Conservation (phyloP, 2,113 vertebrate genomes). For the Syngnathoides biaculeatus region DNA sequence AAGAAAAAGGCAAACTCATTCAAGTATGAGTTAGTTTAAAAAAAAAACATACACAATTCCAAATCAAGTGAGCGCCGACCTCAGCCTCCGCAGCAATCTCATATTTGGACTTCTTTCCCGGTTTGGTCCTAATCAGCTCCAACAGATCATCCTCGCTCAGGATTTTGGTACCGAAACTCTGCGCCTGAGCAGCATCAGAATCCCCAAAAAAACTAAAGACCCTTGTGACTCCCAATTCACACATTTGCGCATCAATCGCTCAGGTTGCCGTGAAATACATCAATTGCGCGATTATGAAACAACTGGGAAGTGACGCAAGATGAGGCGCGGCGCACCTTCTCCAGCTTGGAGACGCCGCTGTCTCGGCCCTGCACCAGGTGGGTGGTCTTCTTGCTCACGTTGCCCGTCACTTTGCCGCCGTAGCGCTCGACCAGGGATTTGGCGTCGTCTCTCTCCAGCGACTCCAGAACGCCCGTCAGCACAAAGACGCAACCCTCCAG, state of each 20-base stretch:
- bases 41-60: not conserved
- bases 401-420: slow-evolving; percentile 93
- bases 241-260: not conserved
- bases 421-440: slow-evolving; percentile 92
- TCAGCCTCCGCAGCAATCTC: slow-evolving; percentile 86
- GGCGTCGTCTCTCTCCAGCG: slow-evolving; percentile 90
- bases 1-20: too few species aligned
- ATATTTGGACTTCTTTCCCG: slow-evolving; percentile 95
- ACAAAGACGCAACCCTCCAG: slow-evolving; percentile 93
- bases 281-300: too few species aligned
- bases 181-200: slow-evolving; percentile 72
- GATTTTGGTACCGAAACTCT: slow-evolving; percentile 84
- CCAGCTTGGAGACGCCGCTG: slow-evolving; percentile 84
- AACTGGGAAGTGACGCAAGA: too few species aligned
- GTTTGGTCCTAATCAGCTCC: slow-evolving; percentile 87
- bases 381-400: slow-evolving; percentile 91
- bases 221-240: not conserved
- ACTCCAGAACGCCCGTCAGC: slow-evolving; percentile 92
- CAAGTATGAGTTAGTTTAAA: not conserved
- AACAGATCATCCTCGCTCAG: slow-evolving; percentile 90
- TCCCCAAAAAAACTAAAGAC: not conserved
- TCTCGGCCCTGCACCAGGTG: slow-evolving; percentile 92
- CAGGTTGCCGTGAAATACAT: not conserved
- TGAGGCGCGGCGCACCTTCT: slow-evolving; percentile 76
- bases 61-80: slow-evolving; percentile 67